Percentiles rank a stretch among this genome's conserved stretches.
phyloP scores from a whole-genome alignment of 2,113 vertebrate species.

The Caretta caretta region DNA sequence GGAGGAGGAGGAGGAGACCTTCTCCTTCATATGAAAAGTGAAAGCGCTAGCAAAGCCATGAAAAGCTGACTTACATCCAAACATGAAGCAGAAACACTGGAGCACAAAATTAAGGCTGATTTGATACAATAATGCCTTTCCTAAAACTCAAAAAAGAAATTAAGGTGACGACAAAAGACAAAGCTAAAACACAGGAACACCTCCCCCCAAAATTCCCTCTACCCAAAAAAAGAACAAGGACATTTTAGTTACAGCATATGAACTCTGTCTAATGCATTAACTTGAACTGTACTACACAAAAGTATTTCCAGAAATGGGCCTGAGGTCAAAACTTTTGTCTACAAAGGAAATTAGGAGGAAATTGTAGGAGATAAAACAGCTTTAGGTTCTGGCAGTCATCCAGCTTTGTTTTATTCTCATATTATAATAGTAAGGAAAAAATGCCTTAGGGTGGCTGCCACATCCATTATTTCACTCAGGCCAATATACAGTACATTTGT shows the following conservation, averaged over 20 bases:
- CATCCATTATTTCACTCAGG: neutral
- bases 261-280: conserved; percentile 27
- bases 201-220: neutral
- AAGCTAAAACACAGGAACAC: neutral
- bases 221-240: neutral
- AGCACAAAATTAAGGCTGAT: neutral
- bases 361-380: conserved; percentile 82
- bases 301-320: conserved; percentile 62
- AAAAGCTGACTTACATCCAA: neutral
- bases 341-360: conserved; percentile 82
- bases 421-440: conserved; percentile 25
- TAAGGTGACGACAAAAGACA: conserved; percentile 1
- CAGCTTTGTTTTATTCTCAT: conserved; percentile 75
- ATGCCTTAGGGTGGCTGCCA: neutral
- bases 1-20: neutral
- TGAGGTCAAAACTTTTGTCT: conserved; percentile 78
- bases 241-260: neutral
- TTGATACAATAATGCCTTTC: neutral
- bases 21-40: neutral
- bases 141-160: neutral
- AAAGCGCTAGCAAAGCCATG: neutral
- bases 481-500: neutral
- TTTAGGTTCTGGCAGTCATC: conserved; percentile 70
- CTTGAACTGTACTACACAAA: conserved; percentile 12
- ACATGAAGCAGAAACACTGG: neutral